These are phyloP conservation scores for Falcaria lacertinaria DNA, from an alignment of 2,888 invertebrate species.

Conservation along the genomic window DNA sequence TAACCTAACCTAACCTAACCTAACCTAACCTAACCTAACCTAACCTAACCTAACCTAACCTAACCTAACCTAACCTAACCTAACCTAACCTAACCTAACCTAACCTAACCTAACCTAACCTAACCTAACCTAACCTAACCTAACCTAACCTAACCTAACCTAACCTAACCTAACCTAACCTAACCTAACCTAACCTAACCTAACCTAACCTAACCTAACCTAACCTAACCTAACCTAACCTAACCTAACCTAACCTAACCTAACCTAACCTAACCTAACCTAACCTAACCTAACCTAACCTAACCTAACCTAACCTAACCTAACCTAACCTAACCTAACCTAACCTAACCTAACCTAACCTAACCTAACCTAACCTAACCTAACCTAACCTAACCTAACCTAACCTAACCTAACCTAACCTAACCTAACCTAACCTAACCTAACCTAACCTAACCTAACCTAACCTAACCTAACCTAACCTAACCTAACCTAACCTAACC, in stretches of 20 bases:
- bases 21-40: constrained; percentile 6
- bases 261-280: constrained; percentile 12
- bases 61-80: constrained; percentile 12
- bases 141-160: constrained; percentile 11
- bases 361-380: constrained; percentile 7
- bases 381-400: constrained; percentile 12
- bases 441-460: constrained; percentile 18
- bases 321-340: constrained; percentile 20
- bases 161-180: constrained; percentile 13
- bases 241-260: constrained; percentile 13
- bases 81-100: constrained; percentile 9
- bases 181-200: constrained; percentile 9
- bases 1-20: constrained; percentile 7
- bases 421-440: constrained; percentile 17
- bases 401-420: constrained; percentile 18
- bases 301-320: constrained; percentile 21
- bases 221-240: constrained; percentile 12
- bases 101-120: constrained; percentile 12
- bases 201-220: constrained; percentile 10
- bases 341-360: constrained; percentile 9
- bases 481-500: constrained; percentile 19
- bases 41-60: constrained; percentile 11
- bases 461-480: constrained; percentile 14
- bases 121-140: constrained; percentile 14
- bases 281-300: no score